Base-by-base conservation (phyloP, 2,113 vertebrate species). In the Pterocles gutturalis region DNA sequence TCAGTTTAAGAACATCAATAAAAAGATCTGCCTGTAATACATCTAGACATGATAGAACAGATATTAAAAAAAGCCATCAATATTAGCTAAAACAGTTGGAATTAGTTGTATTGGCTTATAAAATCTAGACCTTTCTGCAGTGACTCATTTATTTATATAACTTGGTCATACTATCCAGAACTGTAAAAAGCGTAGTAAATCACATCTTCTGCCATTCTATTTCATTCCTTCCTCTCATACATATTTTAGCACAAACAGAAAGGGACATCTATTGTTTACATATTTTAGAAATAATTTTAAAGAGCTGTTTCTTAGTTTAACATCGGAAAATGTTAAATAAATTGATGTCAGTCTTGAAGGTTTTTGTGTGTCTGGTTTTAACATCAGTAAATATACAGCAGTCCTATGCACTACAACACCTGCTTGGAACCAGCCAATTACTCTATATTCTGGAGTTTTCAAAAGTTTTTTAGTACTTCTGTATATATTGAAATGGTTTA, bases 121-220 rank as follows among this genome's bases (percentile, higher is more conserved):
- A 78, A 91, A 94, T 75, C 36, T 46, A 87, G 51, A 84, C 5
- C 11, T 65, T 85, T 85, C 54, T 87, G 22, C 29, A 72, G 8
- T 57, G 91, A 96, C 61, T 82, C 4, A 87, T 94, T 89, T 95
- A 69, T 93, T 95, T 93, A 64, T 65, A 82, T 85, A 89, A 87
- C 53, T 94, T 16, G 3, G 57, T 69, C 57, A 79, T 79, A 57
- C 36, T 60, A 62, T 49, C 55, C 81, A 48, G 20, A 87, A 29
- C 34, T 36, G 28, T 89, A 69, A 89, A 91, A 77, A 83, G 22
- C 2, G 0, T 15, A 71, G 24, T 67, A 84, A 92, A 89, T 67
- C 33, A 84, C 7, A 84, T 81, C 69, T 75, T 81, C 65, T 60
- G 55, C 29, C 48, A 76, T 71, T 94, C 29, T 3, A 4, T 64